These are phyloP conservation scores for Boloria euphrosyne DNA, from an alignment of 2,888 invertebrate genomes.

Conservation along the genomic window DNA sequence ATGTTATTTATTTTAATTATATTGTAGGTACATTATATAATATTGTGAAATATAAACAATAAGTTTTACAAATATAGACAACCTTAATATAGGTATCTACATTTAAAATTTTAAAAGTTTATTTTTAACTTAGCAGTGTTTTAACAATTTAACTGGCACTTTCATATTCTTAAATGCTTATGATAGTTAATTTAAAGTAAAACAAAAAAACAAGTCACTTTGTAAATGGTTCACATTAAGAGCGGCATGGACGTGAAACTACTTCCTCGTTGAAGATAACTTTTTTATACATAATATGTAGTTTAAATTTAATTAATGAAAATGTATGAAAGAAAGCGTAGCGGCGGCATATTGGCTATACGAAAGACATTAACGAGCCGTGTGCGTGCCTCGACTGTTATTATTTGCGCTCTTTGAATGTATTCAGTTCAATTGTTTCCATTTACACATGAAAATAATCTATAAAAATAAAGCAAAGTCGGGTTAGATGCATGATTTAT, in stretches of 20 bases:
- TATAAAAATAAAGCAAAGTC: not conserved
- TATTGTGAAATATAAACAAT: too few relatives aligned
- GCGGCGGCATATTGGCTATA: slow-evolving; percentile 37
- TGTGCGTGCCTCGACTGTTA: slow-evolving; percentile 37
- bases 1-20: too few relatives aligned
- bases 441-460: not conserved
- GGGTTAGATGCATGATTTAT: too few relatives aligned
- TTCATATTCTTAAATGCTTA: too few relatives aligned
- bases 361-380: slow-evolving; percentile 63
- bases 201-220: too few relatives aligned
- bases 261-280: slow-evolving; percentile 10
- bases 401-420: slow-evolving; percentile 8
- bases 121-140: not conserved
- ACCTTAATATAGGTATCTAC: too few relatives aligned
- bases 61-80: too few relatives aligned
- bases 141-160: too few relatives aligned
- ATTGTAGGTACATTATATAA: too few relatives aligned
- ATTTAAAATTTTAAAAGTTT: too few relatives aligned
- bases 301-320: slow-evolving; percentile 13
- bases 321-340: slow-evolving; percentile 36
- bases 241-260: not conserved
- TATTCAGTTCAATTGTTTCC: slow-evolving; percentile 4
- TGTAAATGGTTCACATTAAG: not conserved
- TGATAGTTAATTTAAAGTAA: too few relatives aligned
- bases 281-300: slow-evolving; percentile 1